These are phyloP conservation scores for Leptarthrus brevirostris DNA, from an alignment of 2,888 invertebrate species.

Conservation along the genomic window DNA sequence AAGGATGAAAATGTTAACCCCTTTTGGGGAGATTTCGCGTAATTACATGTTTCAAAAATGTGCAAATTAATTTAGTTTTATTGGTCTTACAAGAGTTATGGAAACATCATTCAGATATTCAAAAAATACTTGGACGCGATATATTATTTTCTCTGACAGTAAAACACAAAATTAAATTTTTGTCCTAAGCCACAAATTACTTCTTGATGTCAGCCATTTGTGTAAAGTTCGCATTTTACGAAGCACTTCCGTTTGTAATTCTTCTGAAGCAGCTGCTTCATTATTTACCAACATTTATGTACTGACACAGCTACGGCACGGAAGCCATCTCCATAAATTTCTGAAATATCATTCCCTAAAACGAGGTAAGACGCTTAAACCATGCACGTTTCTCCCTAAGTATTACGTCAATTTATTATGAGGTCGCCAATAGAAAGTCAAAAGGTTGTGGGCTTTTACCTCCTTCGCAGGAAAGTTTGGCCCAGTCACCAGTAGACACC, in stretches of 20 bases:
- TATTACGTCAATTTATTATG: slow-evolving; percentile 32
- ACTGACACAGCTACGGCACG: background rate
- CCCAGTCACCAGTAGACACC: background rate
- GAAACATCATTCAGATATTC: too few species aligned
- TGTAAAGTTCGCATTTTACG: slow-evolving; percentile 21
- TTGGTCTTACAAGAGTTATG: too few species aligned
- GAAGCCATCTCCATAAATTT: slow-evolving; percentile 35
- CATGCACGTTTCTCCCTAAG: background rate
- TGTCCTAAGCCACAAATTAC: too few species aligned
- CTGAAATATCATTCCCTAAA: slow-evolving; percentile 9
- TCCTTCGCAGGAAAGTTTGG: background rate
- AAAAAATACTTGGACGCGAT: too few species aligned
- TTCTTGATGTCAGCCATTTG: background rate
- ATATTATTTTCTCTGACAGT: too few species aligned
- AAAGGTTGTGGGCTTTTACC: slow-evolving; percentile 9
- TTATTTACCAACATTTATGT: slow-evolving; percentile 33
- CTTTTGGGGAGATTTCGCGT: too few species aligned
- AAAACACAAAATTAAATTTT: too few species aligned
- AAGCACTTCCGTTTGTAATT: background rate
- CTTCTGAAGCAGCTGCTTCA: slow-evolving; percentile 2
- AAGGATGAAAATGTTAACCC: too few species aligned
- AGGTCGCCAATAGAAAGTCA: slow-evolving; percentile 36
- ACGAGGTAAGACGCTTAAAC: slow-evolving; percentile 33
- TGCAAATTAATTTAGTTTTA: too few species aligned
- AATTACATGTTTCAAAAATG: too few species aligned